These are phyloP conservation scores for Sternotherus odoratus DNA, from an alignment of 2,797 vertebrate species.

Conservation along the genomic window DNA sequence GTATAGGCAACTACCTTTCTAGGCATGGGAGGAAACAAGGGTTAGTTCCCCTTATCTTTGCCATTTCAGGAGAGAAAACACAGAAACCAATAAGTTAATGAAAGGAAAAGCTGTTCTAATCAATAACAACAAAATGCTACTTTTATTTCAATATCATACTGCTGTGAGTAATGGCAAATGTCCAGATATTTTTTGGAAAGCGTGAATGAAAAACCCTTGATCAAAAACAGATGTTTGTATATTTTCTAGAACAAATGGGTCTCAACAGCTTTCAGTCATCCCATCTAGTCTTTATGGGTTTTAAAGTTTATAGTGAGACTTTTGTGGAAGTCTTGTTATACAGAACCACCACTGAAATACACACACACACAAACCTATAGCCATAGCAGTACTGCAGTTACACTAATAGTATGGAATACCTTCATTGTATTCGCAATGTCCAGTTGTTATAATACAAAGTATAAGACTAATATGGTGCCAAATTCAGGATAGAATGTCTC, in stretches of 20 bases:
- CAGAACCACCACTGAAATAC: not conserved
- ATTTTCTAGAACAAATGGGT: constrained; percentile 20
- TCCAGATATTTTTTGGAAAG: not conserved
- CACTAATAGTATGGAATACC: not conserved
- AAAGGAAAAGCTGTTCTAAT: not conserved
- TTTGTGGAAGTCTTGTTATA: not conserved
- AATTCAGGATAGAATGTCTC: not conserved
- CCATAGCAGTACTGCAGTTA: not conserved
- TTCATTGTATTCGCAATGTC: not conserved
- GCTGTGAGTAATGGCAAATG: not conserved
- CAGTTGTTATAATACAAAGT: accelerated
- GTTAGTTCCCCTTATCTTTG: not conserved
- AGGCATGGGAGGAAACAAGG: not conserved
- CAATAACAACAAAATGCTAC: not conserved
- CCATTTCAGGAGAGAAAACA: not conserved
- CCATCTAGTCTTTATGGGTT: not conserved
- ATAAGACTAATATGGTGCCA: not conserved
- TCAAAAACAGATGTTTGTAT: constrained; percentile 28
- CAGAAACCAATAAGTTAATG: not conserved
- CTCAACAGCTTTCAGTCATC: constrained; percentile 13
- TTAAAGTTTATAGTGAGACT: constrained; percentile 7
- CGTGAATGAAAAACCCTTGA: not conserved
- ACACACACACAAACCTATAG: accelerated
- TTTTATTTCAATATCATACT: not conserved
- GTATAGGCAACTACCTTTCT: not conserved